phyloP scores from a whole-genome alignment of 1,140 invertebrate species.

The Kradibia gibbosae region DNA sequence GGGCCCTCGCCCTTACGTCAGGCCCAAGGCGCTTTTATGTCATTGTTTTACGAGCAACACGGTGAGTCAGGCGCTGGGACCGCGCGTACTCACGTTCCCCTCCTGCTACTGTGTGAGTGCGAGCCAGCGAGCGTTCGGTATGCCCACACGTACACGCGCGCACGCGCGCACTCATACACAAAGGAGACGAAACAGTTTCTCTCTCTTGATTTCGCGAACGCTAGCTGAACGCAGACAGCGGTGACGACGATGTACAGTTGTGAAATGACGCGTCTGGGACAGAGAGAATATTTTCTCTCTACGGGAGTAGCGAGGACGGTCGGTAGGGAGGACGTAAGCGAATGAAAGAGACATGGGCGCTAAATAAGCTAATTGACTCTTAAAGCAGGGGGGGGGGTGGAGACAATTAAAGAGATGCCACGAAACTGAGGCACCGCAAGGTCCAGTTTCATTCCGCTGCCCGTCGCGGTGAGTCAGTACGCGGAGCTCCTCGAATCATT shows the following conservation, averaged over 20 bases:
- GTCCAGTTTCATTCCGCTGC: slow-evolving; percentile 38
- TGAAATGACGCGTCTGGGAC: neutral
- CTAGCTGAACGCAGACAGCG: too few species aligned
- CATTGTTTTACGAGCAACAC: slow-evolving; percentile 49
- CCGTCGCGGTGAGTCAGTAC: neutral
- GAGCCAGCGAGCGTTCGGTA: too few species aligned
- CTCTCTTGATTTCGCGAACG: too few species aligned
- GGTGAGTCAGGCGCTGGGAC: slow-evolving; percentile 46
- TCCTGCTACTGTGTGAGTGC: neutral
- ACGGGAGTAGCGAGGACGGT: neutral
- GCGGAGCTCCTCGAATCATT: too few species aligned
- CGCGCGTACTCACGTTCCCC: neutral
- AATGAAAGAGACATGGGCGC: neutral
- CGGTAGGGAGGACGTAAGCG: neutral
- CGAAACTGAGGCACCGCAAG: neutral
- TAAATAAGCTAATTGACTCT: slow-evolving; percentile 61
- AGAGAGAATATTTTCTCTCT: neutral
- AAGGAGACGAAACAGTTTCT: too few species aligned
- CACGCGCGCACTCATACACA: neutral
- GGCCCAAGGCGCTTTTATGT: slow-evolving; percentile 48
- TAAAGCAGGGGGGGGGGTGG: too few species aligned
- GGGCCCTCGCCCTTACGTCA: neutral
- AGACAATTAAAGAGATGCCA: slow-evolving; percentile 54
- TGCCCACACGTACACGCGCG: too few species aligned
- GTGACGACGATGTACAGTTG: neutral